Evolutionary conservation across 1,140 invertebrate genomes (phyloP), one percentile per base, ranked within the genome.

Genomic region (Caerostris extrusa): DNA sequence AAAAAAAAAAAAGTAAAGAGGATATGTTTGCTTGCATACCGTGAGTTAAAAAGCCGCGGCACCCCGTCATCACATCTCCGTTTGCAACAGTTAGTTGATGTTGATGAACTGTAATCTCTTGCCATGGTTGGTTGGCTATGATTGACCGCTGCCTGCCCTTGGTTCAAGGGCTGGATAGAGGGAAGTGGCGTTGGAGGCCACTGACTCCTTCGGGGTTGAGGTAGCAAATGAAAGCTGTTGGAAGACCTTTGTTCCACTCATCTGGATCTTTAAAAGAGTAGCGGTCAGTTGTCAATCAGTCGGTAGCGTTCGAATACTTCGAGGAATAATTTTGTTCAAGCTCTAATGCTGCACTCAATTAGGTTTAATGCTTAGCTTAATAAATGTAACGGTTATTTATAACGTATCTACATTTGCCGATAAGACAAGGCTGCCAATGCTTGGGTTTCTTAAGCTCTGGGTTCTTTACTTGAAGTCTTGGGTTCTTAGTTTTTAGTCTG

Each of bases 21-120:
- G 34, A 77, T 77, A 10, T 53, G 12, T 3, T 10, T 87, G 82
- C 64, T 50, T 34, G 58, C 85, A 86, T 57, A 60, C 83, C 12
- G 34, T 3, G 57, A 14, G 14, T 53, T 34, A 55, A 56, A 17
- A 55, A 57, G 34, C 34, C 34, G 34, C 34, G 34, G 34, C 19
- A 87, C 12, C 17, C n/a, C 5, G 14, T 71, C 67, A 90, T 90
- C 88, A 90, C 34, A 71, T 69, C 14, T n/a, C 64, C 50, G 12
- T 14, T 10, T 53, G 56, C 64, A 90, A 90, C 64, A 17, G 88
- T 71, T 90, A 56, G 53, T 67, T 50, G 50, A 71, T 71, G 88
- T 67, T 90, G 88, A 67, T 90, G 88, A 90, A 90, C 88, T 90
- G 53, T 90, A 90, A 90, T 90, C 88, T 55, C 67, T 17, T 19